phyloP scores from a whole-genome alignment of 2,113 vertebrate species.

The Balaeniceps rex region DNA sequence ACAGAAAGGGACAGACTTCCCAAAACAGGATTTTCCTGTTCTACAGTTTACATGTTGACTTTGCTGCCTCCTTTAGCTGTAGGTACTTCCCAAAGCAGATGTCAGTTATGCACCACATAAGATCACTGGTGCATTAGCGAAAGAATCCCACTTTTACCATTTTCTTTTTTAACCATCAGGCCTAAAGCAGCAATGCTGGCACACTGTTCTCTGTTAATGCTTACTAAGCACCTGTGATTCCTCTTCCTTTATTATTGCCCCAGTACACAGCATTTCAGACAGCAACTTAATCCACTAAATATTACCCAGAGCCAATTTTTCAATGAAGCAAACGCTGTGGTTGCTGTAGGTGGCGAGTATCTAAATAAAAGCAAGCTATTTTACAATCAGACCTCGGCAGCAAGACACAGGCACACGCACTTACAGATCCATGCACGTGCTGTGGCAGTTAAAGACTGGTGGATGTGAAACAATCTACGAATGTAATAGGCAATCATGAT shows the following conservation, averaged over 20 bases:
- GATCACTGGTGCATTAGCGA: background rate
- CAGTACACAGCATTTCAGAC: background rate
- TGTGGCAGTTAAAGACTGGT: background rate
- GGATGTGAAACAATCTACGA: background rate
- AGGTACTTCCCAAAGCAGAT: background rate
- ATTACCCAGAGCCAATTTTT: background rate
- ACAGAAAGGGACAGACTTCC: background rate
- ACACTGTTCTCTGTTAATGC: background rate
- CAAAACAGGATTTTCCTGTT: background rate
- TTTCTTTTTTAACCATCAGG: background rate
- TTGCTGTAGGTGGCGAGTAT: background rate
- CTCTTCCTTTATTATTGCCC: background rate
- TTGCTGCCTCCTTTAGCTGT: background rate
- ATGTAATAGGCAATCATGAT: background rate
- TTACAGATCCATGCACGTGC: rapidly evolving
- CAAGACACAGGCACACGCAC: background rate
- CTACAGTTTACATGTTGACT: background rate
- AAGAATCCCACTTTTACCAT: background rate
- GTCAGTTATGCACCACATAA: background rate
- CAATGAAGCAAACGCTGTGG: background rate
- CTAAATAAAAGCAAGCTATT: background rate
- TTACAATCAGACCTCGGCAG: background rate
- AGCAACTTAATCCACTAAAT: background rate
- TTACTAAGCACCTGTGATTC: background rate
- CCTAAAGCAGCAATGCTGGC: background rate